Conservation (phyloP, 2,797 vertebrate species). For the Microcaecilia unicolor region DNA sequence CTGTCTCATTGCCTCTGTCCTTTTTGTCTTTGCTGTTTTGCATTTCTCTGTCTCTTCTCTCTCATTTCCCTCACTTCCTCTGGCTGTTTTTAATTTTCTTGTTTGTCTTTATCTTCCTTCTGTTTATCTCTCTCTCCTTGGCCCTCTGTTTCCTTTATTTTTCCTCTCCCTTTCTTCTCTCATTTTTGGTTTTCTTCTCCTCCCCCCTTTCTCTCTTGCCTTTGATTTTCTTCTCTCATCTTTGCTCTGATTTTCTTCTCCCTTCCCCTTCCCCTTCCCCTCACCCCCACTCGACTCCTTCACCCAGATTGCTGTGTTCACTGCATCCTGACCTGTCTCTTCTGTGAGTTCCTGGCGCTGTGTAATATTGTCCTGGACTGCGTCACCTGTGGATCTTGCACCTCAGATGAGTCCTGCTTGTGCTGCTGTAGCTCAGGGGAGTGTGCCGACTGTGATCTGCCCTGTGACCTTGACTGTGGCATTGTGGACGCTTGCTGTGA, state of each 20-base stretch:
- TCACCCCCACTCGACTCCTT: no score
- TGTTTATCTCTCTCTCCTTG: no score
- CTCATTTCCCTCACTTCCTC: no score
- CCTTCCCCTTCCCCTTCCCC: no score
- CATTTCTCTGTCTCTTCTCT: no score
- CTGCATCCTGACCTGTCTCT: constrained; percentile 94
- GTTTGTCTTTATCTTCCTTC: no score
- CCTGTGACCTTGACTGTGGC: constrained; percentile 96
- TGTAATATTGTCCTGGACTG: constrained; percentile 95
- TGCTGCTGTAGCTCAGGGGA: constrained; percentile 90
- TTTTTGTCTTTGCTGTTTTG: not conserved
- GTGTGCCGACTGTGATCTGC: constrained; percentile 89
- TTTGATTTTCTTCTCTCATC: not conserved
- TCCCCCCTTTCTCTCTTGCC: not conserved
- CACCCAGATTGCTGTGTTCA: constrained; percentile 88
- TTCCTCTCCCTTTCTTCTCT: not conserved
- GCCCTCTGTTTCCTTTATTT: fast-evolving
- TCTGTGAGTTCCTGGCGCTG: constrained; percentile 94
- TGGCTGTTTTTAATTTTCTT: no score
- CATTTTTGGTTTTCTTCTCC: not conserved
- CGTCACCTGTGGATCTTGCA: constrained; percentile 89
- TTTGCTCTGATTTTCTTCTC: not conserved
- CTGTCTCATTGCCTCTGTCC: fast-evolving
- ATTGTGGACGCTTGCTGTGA: constrained; percentile 97
- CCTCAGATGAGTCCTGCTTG: constrained; percentile 80